Evolutionary conservation across 2,113 vertebrate genomes (phyloP).

Genomic region (Prolemur simus): DNA sequence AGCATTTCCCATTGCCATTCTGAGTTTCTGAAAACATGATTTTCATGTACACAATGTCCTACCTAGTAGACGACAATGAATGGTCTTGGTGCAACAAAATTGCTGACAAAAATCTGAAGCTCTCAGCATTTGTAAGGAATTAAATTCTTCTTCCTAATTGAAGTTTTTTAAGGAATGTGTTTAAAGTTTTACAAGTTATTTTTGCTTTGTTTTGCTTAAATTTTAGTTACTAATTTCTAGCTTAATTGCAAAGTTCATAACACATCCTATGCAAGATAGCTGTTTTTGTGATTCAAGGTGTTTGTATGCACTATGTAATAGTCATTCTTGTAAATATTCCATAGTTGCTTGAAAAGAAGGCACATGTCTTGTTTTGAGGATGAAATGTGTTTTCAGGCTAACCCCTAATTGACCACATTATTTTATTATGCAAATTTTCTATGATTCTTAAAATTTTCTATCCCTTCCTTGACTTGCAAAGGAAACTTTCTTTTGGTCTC

Average conservation of each 20-base stretch:
- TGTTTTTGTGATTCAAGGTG: neutral
- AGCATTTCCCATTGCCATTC: neutral
- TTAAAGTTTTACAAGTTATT: neutral
- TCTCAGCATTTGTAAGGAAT: neutral
- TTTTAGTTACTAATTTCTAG: neutral
- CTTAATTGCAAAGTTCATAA: neutral
- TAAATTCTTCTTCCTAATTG: neutral
- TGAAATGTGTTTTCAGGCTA: neutral
- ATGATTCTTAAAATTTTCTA: neutral
- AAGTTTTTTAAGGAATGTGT: neutral
- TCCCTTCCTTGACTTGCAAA: neutral
- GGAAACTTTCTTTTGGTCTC: neutral
- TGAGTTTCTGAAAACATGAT: neutral
- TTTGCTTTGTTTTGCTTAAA: neutral
- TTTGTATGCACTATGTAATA: neutral
- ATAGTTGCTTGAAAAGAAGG: neutral
- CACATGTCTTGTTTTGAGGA: neutral
- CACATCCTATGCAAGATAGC: neutral
- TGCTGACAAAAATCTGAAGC: neutral
- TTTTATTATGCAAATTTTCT: neutral
- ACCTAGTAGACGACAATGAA: neutral
- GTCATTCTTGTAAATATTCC: neutral
- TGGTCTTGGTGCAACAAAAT: no score
- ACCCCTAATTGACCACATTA: neutral
- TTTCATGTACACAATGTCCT: accelerated